Percentiles rank a stretch among this genome's conserved stretches.
These are phyloP conservation scores for Actias luna DNA, from an alignment of 2,888 invertebrate genomes.

Conservation along the genomic window DNA sequence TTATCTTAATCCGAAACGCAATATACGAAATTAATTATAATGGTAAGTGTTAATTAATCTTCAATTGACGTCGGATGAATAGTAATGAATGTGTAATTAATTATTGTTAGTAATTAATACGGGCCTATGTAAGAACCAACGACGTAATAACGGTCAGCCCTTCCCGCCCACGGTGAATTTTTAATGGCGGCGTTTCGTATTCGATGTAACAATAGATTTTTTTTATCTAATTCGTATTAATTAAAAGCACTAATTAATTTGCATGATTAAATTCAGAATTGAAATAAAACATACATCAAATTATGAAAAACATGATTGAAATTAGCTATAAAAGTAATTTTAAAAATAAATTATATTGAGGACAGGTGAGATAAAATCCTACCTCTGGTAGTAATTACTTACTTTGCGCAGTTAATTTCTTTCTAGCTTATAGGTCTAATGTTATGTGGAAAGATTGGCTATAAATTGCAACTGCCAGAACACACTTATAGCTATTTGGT, in stretches of 20 bases:
- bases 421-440: too few relatives aligned
- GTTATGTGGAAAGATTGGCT: too few relatives aligned
- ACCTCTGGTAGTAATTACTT: too few relatives aligned
- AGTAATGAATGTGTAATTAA: slow-evolving; percentile 52
- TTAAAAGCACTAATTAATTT: neutral
- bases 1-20: neutral
- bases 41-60: slow-evolving; percentile 18
- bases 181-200: neutral
- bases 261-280: neutral
- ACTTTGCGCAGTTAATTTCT: too few relatives aligned
- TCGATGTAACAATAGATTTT: neutral
- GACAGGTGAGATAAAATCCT: too few relatives aligned
- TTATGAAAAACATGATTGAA: too few relatives aligned
- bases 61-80: slow-evolving; percentile 15
- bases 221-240: slow-evolving; percentile 1
- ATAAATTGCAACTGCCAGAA: too few relatives aligned
- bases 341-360: too few relatives aligned
- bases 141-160: neutral
- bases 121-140: neutral
- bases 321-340: too few relatives aligned
- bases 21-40: neutral
- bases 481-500: too few relatives aligned
- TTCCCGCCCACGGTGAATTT: slow-evolving; percentile 8
- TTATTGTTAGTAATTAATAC: slow-evolving; percentile 56
- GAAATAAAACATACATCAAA: too few relatives aligned